Base-by-base conservation (phyloP, 2,113 vertebrate genomes). In the Tichodroma muraria region DNA sequence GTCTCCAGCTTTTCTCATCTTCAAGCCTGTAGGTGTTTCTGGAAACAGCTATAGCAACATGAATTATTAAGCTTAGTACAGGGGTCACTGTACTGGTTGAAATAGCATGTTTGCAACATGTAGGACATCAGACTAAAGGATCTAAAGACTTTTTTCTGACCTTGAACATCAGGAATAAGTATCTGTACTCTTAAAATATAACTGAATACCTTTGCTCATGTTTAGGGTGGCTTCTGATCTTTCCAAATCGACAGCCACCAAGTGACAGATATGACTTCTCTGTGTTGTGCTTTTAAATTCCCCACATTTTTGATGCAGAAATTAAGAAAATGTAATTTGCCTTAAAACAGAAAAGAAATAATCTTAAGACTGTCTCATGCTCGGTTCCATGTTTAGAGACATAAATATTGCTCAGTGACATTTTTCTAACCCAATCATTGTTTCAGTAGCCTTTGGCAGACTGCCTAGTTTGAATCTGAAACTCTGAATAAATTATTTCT, bases 371-470 rank as follows among this genome's bases (percentile, higher is more conserved):
- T 42, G 6, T 54, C 60, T 94, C 9, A 22, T 85, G 38, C 42
- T 91, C 6, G 0, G 3, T 94, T 82, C 33, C 70, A 15, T 66
- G 10, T 93, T 88, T 90, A 75, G 18, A 77, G 50, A 89, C 8
- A 52, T 33, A 59, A 83, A 56, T 78, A 91, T 82, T 91, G 81
- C 44, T 94, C 82, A 85, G 50, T 94, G 93, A 85, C 79, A 80
- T 90, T 95, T 96, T 95, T 89, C 54, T 91, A 88, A 89, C 47
- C 19, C 59, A 85, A 0, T 77, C 84, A 33, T 80, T 60, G 38
- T 89, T 89, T 94, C 54, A 80, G 50, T 89, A 83, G 93, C 84
- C 81, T 81, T 96, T 93, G 79, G 89, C 85, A 80, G 38, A 76
- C 63, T 85, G 60, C 7, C 35, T 85, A 49, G 56, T 91, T 89